Evolutionary conservation across 2,888 invertebrate species (phyloP).

Genomic region (Rhaphigaster nebulosa): DNA sequence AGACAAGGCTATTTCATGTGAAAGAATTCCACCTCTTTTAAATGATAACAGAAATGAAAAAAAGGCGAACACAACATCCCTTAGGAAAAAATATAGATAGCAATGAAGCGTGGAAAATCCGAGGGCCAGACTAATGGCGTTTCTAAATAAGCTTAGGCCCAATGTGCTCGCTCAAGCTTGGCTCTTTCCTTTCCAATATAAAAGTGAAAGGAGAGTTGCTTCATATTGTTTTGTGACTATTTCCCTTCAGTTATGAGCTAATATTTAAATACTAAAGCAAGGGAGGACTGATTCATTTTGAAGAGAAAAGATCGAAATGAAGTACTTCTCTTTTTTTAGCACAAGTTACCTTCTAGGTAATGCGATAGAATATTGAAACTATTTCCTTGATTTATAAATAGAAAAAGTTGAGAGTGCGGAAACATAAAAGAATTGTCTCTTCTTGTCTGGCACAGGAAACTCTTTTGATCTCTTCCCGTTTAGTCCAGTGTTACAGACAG

Average conservation of each 20-base stretch:
- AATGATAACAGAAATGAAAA: neutral
- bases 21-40: neutral
- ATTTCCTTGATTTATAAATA: no score
- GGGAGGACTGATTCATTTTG: neutral
- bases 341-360: neutral
- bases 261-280: neutral
- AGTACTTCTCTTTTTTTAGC: neutral
- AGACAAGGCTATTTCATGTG: neutral
- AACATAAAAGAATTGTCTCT: no score
- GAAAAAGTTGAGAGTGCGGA: no score
- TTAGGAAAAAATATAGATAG: neutral
- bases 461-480: no score
- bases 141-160: neutral
- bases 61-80: neutral
- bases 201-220: slow-evolving; percentile 13
- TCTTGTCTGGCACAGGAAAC: no score
- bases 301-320: neutral
- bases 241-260: neutral
- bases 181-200: neutral
- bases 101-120: neutral
- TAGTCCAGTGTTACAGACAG: no score
- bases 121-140: neutral
- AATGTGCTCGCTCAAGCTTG: slow-evolving; percentile 7
- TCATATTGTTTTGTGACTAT: neutral
- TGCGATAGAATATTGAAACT: neutral